A percentile compares a stretch with the other conserved stretches of the same genome.
phyloP scores from a whole-genome alignment of 2,113 vertebrate genomes.

The Stigmatopora nigra region DNA sequence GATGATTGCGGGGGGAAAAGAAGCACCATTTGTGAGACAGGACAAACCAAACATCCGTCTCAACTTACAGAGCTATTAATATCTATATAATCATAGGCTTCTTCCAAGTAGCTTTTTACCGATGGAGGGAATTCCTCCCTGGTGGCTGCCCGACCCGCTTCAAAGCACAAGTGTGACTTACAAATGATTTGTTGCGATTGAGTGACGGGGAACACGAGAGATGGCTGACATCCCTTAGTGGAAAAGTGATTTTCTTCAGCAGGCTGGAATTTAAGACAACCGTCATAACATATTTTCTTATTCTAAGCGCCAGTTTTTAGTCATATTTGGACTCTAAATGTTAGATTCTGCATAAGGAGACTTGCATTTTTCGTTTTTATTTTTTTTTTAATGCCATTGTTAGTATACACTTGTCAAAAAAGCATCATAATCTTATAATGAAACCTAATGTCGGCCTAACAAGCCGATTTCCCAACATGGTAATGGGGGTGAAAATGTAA shows the following conservation, averaged over 20 bases:
- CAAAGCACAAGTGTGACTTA: slow-evolving; percentile 72
- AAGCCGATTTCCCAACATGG: too few relatives aligned
- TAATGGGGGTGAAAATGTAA: too few relatives aligned
- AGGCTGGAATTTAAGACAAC: slow-evolving; percentile 21
- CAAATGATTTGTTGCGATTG: slow-evolving; percentile 68
- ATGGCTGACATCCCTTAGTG: slow-evolving; percentile 46
- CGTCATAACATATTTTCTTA: slow-evolving; percentile 1
- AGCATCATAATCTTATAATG: neutral
- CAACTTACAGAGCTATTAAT: slow-evolving; percentile 67
- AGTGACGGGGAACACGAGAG: slow-evolving; percentile 65
- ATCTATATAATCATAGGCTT: slow-evolving; percentile 73
- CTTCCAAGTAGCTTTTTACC: slow-evolving; percentile 53
- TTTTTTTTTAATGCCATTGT: neutral
- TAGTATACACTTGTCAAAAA: neutral
- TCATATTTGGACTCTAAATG: neutral
- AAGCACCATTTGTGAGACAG: slow-evolving; percentile 60
- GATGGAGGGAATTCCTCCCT: slow-evolving; percentile 60
- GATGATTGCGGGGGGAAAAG: slow-evolving; percentile 69
- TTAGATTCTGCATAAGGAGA: neutral
- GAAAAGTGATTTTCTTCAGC: slow-evolving; percentile 52
- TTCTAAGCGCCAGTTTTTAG: slow-evolving; percentile 10
- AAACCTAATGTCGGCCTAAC: slow-evolving; percentile 1
- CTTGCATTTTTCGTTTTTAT: neutral
- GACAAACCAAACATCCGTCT: slow-evolving; percentile 65
- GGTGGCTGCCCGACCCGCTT: slow-evolving; percentile 58